Evolutionary conservation across 2,113 vertebrate genomes (phyloP).

Genomic region (Thymallus thymallus): DNA sequence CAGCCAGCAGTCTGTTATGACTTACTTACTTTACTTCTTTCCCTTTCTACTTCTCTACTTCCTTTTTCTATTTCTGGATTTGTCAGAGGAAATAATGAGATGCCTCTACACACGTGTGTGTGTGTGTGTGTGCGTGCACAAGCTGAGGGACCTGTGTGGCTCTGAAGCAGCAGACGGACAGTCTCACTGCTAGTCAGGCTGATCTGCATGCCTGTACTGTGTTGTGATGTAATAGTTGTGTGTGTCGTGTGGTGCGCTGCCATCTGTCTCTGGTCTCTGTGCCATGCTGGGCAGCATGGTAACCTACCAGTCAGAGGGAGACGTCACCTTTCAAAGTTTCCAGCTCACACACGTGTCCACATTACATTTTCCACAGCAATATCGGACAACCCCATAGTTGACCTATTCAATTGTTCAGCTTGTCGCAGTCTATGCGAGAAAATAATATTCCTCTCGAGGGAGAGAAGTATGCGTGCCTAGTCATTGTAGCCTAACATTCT

Average conservation of each 20-base stretch:
- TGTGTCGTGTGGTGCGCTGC: not conserved
- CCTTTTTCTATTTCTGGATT: not conserved
- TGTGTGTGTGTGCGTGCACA: conserved; percentile 13
- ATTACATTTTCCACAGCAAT: too few species aligned
- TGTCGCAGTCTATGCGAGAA: too few species aligned
- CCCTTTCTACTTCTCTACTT: not conserved
- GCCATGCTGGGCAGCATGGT: not conserved
- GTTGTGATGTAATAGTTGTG: not conserved
- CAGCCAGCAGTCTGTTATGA: too few species aligned
- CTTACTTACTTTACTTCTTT: too few species aligned
- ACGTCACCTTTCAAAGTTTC: not conserved
- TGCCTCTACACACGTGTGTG: conserved; percentile 5
- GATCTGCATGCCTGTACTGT: not conserved
- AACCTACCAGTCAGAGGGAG: not conserved
- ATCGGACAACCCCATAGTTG: too few species aligned
- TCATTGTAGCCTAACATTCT: too few species aligned
- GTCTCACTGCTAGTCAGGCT: not conserved
- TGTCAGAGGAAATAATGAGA: not conserved
- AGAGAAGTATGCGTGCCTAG: too few species aligned
- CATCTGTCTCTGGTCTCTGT: not conserved
- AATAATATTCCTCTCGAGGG: too few species aligned
- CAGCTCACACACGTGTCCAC: not conserved
- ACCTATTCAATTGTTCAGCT: too few species aligned
- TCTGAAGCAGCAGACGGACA: not conserved
- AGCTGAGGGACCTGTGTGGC: not conserved